Conservation (phyloP, 2,113 vertebrate species). For the Emberiza fucata region DNA sequence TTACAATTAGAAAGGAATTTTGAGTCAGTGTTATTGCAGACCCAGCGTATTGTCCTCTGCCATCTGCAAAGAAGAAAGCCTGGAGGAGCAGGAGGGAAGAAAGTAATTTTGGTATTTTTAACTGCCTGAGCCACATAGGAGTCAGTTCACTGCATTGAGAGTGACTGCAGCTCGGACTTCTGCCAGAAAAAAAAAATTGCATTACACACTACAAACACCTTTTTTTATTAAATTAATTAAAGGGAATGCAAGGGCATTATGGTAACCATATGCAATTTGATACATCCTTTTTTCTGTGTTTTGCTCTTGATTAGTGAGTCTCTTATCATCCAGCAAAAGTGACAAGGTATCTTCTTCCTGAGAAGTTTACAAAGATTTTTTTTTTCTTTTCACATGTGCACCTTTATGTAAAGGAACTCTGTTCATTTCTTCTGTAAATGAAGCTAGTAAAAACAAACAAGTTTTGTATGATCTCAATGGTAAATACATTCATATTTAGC, state of each 20-base stretch:
- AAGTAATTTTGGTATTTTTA: background rate
- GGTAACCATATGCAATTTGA: background rate
- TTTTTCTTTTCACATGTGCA: background rate
- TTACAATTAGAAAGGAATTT: conserved; percentile 73
- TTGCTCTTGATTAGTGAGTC: background rate
- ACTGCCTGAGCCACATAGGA: background rate
- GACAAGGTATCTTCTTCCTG: background rate
- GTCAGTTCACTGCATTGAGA: background rate
- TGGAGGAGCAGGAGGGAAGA: conserved; percentile 6
- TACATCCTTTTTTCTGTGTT: background rate
- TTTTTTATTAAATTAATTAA: background rate
- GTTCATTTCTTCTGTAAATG: background rate
- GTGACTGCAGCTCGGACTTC: background rate
- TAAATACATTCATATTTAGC: background rate
- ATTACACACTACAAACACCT: background rate
- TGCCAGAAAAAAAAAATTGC: background rate
- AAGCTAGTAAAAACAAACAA: background rate
- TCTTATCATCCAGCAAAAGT: background rate
- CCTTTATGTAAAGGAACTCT: background rate
- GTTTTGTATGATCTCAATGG: background rate
- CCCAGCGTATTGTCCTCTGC: conserved; percentile 33
- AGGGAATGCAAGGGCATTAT: background rate
- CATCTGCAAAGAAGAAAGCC: conserved; percentile 35
- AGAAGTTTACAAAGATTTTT: background rate
- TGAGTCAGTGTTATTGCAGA: conserved; percentile 55